Base-by-base conservation (phyloP, 2,113 vertebrate genomes). In the Alexandromys fortis region DNA sequence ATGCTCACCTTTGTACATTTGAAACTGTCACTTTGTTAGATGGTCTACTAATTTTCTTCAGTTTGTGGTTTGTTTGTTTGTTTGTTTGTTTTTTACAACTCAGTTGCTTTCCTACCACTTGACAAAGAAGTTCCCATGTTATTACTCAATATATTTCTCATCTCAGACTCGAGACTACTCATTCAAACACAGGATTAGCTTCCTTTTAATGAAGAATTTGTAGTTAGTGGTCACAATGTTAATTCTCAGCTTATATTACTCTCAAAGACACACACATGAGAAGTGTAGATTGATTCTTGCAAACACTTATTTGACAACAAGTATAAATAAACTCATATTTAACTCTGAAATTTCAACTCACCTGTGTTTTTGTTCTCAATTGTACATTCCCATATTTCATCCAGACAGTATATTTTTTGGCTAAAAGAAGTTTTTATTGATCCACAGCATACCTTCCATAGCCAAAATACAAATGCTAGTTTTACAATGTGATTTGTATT, bases 251-350 rank as follows among this genome's bases (percentile, higher is more conserved):
- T 58, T 42, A 45, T 7, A 77, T 92, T 87, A 21, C 7, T 92
- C 4, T 73, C 26, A 89, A 38, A 42, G 65, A 14, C 0, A 35
- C 12, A 12, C 21, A 76, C 38, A 52, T 86, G 42, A 52, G 17
- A 61, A 49, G 21, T 2, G 3, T 22, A 35, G 6, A 63, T 83
- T 83, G 4, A 88, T 65, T 78, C 3, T 21, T 92, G 7, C 16
- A 88, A 55, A 58, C 2, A 73, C 12, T 19, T 89, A 38, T 67
- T 85, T 22, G 5, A 61, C 67, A 91, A 61, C 67, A 91, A 82
- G 89, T 81, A 30, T 93, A 93, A 88, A 88, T 33, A 61, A 78
- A 2, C 7, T 95, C 13, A 68, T 83, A n/a, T 45, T 88, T 33
- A 68, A 49, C 7, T 45, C 21, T 82, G n/a, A 89, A 77, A 61